Base-by-base conservation (phyloP, 2,113 vertebrate species). In the Pristiophorus japonicus region DNA sequence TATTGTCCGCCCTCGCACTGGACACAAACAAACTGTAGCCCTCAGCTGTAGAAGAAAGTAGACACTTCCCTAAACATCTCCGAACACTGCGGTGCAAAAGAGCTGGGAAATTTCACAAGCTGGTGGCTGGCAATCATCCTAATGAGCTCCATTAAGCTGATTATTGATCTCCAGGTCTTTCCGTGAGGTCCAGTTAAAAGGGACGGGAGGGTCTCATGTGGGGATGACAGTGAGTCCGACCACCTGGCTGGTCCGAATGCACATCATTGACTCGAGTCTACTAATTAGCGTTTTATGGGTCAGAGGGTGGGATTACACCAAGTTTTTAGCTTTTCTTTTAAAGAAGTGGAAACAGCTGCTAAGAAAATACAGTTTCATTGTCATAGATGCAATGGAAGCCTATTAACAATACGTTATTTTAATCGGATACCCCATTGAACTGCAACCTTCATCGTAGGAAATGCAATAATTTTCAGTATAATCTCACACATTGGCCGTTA, bases 201-300 rank as follows among this genome's bases (percentile, higher is more conserved):
- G 87, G 96, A 91, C 88, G 93, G 67, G 96, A 96, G 96, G 73
- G 95, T 96, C 96, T 96, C 96, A 96, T 96, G 96, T 96, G 42
- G 96, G 96, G 96, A 96, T 67, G 96, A 95, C 20, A 96, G 95
- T 97, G 97, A 97, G 97, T 96, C 95, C 96, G 95, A 95, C 97
- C 97, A 97, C 97, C 97, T 97, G 97, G 97, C 96, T 96, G 97
- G 96, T 97, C 97, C 96, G 96, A 96, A 78, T 91, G 96, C 96
- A 96, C 96, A 97, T 96, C 96, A 96, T 97, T 97, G 97, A 97
- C 97, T 97, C 97, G 97, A 97, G 97, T 97, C 97, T 97, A 96
- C 96, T 97, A 97, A 97, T 97, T 97, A 97, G 97, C 96, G 97
- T 96, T 97, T 97, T 96, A 96, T 94, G 95, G 96, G 97, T 96